A percentile compares a stretch with the other conserved stretches of the same genome.
Conservation (phyloP, 1,140 invertebrate genomes). For the Drosophila melanica region DNA sequence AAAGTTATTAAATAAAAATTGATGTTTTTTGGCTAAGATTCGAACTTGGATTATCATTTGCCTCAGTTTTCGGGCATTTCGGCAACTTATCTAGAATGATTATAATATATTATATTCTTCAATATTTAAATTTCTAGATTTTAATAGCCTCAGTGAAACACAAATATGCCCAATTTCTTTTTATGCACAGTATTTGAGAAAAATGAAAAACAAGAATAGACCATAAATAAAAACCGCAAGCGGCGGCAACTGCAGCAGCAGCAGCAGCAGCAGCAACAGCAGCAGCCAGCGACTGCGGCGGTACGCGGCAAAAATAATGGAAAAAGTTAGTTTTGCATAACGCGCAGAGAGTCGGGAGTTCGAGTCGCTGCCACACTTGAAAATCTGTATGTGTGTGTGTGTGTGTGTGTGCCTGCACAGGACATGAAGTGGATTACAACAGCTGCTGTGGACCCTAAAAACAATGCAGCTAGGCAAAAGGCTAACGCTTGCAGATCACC, state of each 20-base stretch:
- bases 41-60: too few species aligned
- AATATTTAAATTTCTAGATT: too few species aligned
- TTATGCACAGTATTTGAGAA: background rate
- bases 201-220: conserved; percentile 70
- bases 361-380: conserved; percentile 54
- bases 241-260: conserved; percentile 27
- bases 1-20: too few species aligned
- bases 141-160: too few species aligned
- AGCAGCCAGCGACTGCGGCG: conserved; percentile 22
- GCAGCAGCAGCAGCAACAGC: conserved; percentile 27
- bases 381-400: conserved; percentile 37
- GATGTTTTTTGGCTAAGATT: too few species aligned
- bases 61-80: too few species aligned
- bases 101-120: too few species aligned
- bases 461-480: conserved; percentile 48
- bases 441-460: conserved; percentile 59
- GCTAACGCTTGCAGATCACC: conserved; percentile 44
- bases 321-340: conserved; percentile 82
- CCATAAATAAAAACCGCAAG: conserved; percentile 80
- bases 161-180: too few species aligned
- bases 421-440: conserved; percentile 51
- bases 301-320: conserved; percentile 77
- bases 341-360: conserved; percentile 54
- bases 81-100: too few species aligned
- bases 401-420: conserved; percentile 22